Percentiles rank a stretch among this genome's conserved stretches.
These are phyloP conservation scores for Trilocha varians DNA, from an alignment of 2,888 invertebrate species.

Conservation along the genomic window DNA sequence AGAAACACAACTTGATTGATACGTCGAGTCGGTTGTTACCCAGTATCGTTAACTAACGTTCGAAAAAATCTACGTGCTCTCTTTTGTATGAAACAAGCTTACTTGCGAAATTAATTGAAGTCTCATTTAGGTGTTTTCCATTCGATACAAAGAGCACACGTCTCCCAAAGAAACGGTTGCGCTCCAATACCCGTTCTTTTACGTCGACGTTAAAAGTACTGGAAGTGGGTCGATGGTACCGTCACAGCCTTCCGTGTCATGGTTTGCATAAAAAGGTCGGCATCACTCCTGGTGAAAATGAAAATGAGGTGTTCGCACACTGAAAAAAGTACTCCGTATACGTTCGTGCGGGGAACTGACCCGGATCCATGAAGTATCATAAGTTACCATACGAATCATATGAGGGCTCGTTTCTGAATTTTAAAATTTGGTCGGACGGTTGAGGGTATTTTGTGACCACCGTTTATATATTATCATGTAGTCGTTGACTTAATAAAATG, in stretches of 20 bases:
- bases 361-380: conserved; percentile 23
- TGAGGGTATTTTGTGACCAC: neutral
- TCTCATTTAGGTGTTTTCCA: neutral
- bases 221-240: conserved; percentile 9
- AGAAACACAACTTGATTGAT: neutral
- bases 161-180: conserved; percentile 2
- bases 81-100: neutral
- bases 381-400: conserved; percentile 6
- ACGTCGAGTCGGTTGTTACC: neutral
- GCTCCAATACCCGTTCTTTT: conserved; percentile 3
- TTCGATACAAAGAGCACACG: neutral
- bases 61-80: no score
- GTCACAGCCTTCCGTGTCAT: conserved; percentile 15
- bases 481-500: neutral
- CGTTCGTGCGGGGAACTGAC: conserved; percentile 16
- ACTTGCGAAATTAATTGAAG: neutral
- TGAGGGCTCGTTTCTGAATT: neutral
- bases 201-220: conserved; percentile 6
- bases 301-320: conserved; percentile 24
- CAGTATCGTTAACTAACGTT: neutral
- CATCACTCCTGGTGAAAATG: conserved; percentile 18
- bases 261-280: conserved; percentile 29
- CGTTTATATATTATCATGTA: neutral
- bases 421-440: neutral
- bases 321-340: conserved; percentile 15